A percentile compares a stretch with the other conserved stretches of the same genome.
Conservation (phyloP, 2,888 invertebrate genomes). For the Zhuqinia jingwanae region DNA sequence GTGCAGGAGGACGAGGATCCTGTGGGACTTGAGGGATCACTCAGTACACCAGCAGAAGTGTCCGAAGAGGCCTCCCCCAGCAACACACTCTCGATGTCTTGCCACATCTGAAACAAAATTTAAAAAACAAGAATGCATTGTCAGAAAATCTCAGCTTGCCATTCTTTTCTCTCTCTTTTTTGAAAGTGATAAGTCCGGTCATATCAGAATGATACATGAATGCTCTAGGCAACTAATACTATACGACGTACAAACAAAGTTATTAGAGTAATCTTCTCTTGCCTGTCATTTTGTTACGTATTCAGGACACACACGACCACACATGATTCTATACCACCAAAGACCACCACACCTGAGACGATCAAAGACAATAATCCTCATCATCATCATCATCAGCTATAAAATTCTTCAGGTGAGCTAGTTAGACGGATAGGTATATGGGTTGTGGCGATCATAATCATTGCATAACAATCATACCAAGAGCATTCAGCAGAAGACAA, state of each 20-base stretch:
- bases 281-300: constrained; percentile 9
- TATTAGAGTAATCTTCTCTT: constrained; percentile 3
- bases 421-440: background rate
- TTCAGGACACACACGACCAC: constrained; percentile 64
- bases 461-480: no score
- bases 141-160: no score
- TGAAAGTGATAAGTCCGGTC: background rate
- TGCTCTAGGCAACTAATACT: no score
- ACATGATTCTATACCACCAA: background rate
- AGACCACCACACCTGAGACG: background rate
- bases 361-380: background rate
- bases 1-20: constrained; percentile 77
- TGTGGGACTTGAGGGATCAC: constrained; percentile 79
- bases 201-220: no score
- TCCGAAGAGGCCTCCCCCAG: constrained; percentile 80
- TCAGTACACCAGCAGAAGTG: constrained; percentile 76
- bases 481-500: no score
- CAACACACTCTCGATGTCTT: constrained; percentile 82
- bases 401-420: no score
- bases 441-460: no score
- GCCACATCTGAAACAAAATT: constrained; percentile 81
- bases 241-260: no score
- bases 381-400: no score
- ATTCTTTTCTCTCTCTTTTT: background rate
- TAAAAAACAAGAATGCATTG: constrained; percentile 9